Evolutionary conservation across 2,797 vertebrate species (phyloP).

Genomic region (Eupleurogrammus muticus): DNA sequence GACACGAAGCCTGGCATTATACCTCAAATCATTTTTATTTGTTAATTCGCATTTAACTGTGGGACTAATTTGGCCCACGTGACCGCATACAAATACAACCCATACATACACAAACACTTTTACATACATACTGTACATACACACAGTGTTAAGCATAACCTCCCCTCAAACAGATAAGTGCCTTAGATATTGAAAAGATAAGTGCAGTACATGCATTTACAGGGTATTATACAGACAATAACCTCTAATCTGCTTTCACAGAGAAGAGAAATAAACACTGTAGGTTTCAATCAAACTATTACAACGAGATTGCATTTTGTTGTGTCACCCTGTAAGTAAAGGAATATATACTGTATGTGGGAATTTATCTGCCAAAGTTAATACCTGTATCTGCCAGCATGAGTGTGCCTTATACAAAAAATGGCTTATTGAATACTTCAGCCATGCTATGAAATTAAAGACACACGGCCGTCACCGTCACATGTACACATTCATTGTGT

Average conservation of each 20-base stretch:
- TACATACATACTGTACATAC: slow-evolving; percentile 21
- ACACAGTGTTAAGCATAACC: slow-evolving; percentile 37
- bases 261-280: slow-evolving; percentile 22
- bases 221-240: slow-evolving; percentile 31
- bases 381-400: slow-evolving; percentile 7
- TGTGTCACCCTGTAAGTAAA: slow-evolving; percentile 20
- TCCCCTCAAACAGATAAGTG: slow-evolving; percentile 52
- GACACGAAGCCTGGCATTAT: slow-evolving; percentile 41
- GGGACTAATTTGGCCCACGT: slow-evolving; percentile 49
- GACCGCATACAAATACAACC: slow-evolving; percentile 57
- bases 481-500: background rate
- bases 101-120: slow-evolving; percentile 36
- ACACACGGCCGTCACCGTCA: background rate
- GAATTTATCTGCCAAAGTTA: slow-evolving; percentile 11
- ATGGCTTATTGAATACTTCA: background rate
- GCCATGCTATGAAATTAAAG: background rate
- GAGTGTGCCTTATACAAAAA: background rate
- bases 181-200: slow-evolving; percentile 55
- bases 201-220: slow-evolving; percentile 62
- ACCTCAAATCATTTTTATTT: slow-evolving; percentile 70
- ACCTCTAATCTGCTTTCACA: slow-evolving; percentile 33
- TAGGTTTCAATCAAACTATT: slow-evolving; percentile 15
- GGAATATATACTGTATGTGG: background rate
- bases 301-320: slow-evolving; percentile 13
- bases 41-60: slow-evolving; percentile 51